Percentiles rank a stretch among this genome's conserved stretches.
phyloP scores from a whole-genome alignment of 2,888 invertebrate genomes.

The Sepioteuthis lessoniana region DNA sequence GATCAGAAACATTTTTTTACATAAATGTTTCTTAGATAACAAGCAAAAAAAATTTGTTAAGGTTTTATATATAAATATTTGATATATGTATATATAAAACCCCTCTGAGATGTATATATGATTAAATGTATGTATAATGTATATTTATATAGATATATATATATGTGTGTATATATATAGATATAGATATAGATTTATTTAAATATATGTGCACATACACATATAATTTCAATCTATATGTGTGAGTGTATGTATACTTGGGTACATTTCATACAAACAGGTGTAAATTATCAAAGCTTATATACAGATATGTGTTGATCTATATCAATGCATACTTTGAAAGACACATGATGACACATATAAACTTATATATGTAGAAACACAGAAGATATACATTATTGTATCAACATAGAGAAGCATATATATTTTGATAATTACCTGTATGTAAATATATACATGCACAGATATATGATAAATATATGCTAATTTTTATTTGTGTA shows the following conservation, averaged over 20 bases:
- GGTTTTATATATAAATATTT: conserved; percentile 15
- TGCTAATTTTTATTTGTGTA: neutral
- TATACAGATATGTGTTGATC: neutral
- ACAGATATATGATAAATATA: neutral
- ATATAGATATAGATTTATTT: neutral
- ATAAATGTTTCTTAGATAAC: neutral
- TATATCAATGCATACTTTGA: neutral
- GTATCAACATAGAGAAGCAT: neutral
- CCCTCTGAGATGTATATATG: conserved; percentile 17
- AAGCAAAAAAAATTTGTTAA: neutral
- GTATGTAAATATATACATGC: neutral
- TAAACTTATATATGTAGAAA: neutral
- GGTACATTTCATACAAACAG: neutral
- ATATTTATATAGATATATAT: conserved; percentile 25
- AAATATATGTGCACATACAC: neutral
- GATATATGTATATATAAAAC: neutral
- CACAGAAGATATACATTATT: neutral
- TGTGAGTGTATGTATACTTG: neutral
- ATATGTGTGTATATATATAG: neutral
- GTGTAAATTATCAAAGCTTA: neutral
- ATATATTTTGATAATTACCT: neutral
- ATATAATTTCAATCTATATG: neutral
- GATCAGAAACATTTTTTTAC: conserved; percentile 5
- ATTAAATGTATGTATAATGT: neutral
- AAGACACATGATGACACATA: neutral